Evolutionary conservation across 2,888 invertebrate species (phyloP).

Genomic region (Cartodere bifasciata): DNA sequence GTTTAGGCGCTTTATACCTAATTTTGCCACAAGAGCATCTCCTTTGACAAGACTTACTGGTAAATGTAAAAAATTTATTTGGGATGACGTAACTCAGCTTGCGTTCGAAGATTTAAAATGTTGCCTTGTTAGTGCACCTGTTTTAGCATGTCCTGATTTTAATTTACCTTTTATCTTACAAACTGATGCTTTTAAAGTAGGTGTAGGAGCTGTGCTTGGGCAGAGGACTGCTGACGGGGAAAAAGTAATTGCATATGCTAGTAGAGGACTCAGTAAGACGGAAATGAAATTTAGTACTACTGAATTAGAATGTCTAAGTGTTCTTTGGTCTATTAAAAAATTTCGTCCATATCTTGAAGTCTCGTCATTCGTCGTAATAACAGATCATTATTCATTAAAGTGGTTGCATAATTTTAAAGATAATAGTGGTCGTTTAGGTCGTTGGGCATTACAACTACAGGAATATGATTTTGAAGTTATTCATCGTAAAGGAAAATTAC

Average conservation of each 20-base stretch:
- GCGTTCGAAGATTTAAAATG: too few species aligned
- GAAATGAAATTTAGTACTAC: constrained; percentile 12
- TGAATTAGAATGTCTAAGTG: constrained; percentile 11
- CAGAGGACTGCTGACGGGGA: constrained; percentile 7
- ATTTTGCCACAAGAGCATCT: too few species aligned
- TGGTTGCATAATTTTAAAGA: constrained; percentile 13
- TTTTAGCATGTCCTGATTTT: too few species aligned
- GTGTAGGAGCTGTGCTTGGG: background rate
- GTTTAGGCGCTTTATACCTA: too few species aligned
- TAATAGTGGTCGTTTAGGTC: constrained; percentile 11
- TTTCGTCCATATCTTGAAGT: constrained; percentile 12
- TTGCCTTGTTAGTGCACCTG: too few species aligned
- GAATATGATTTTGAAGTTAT: constrained; percentile 12
- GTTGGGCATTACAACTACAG: constrained; percentile 12
- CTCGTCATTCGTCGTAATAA: constrained; percentile 9
- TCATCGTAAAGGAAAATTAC: constrained; percentile 12
- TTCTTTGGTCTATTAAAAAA: constrained; percentile 10
- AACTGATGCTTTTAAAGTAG: too few species aligned
- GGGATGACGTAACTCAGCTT: too few species aligned
- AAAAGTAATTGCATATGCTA: constrained; percentile 10
- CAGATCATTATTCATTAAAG: constrained; percentile 10
- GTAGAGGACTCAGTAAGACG: constrained; percentile 8
- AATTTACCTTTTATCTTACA: too few species aligned
- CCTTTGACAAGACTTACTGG: too few species aligned
- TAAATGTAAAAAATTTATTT: too few species aligned